Evolutionary conservation across 1,140 invertebrate species (phyloP).

Genomic region (Antheraea pernyi): DNA sequence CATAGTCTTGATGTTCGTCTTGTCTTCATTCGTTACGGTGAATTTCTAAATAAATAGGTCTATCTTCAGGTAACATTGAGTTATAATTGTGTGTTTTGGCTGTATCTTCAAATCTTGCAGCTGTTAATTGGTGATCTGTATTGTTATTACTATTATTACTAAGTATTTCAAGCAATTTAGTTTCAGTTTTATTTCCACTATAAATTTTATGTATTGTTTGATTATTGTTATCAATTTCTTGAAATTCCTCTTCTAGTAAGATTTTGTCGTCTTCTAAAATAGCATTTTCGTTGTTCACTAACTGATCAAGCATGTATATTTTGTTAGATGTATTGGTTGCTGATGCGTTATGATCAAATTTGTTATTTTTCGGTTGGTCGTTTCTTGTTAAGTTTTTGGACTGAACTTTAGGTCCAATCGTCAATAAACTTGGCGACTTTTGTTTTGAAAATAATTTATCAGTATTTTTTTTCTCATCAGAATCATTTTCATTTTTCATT

Average conservation of each 20-base stretch:
- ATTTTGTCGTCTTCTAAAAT: not conserved
- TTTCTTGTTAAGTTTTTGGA: not conserved
- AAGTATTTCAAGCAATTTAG: not conserved
- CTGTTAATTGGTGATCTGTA: not conserved
- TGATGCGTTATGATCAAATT: not conserved
- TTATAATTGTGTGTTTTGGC: conserved; percentile 10
- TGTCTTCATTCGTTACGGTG: conserved; percentile 48
- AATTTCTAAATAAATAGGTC: conserved; percentile 56
- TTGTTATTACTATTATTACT: not conserved
- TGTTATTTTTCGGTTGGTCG: not conserved
- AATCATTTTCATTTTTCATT: not conserved
- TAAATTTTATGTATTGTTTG: not conserved
- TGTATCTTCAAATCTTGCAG: not conserved
- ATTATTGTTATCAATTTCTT: not conserved
- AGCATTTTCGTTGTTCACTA: not conserved
- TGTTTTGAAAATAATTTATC: not conserved
- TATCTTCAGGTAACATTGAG: conserved; percentile 44
- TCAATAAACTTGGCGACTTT: not conserved
- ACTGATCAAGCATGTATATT: not conserved
- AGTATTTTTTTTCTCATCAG: not conserved
- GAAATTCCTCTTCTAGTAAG: conserved; percentile 12
- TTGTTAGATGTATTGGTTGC: not conserved
- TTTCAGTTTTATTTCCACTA: conserved; percentile 6
- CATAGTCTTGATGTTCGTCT: conserved; percentile 45
- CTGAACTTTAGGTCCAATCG: not conserved